A percentile compares a stretch with the other conserved stretches of the same genome.
phyloP scores from a whole-genome alignment of 2,888 invertebrate species.

The Adineta ricciae region DNA sequence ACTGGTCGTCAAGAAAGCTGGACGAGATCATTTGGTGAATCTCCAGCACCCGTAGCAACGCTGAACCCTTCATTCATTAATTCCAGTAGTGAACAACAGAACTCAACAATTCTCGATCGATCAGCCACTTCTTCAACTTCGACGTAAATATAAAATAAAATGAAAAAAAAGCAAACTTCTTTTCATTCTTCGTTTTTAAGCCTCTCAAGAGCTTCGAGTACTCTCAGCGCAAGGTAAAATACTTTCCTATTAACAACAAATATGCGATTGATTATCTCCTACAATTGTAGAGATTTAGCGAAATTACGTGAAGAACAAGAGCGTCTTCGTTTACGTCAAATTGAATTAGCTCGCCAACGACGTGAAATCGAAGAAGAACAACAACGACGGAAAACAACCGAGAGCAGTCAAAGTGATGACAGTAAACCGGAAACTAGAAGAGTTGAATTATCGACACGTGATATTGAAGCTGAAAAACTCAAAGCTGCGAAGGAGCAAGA shows the following conservation, averaged over 20 bases:
- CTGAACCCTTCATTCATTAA: not conserved
- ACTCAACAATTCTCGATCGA: not conserved
- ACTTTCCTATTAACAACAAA: not conserved
- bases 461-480: no score
- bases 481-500: not conserved
- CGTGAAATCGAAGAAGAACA: not conserved
- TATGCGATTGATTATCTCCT: not conserved
- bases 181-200: not conserved
- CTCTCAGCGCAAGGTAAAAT: not conserved
- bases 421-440: no score
- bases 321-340: conserved; percentile 8
- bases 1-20: not conserved
- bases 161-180: not conserved
- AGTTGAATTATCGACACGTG: no score
- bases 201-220: not conserved
- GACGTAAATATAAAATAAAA: not conserved
- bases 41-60: not conserved
- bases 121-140: not conserved
- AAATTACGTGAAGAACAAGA: conserved; percentile 21
- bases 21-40: no score
- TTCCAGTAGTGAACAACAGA: not conserved
- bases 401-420: no score
- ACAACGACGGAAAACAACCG: not conserved
- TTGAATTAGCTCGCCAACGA: not conserved
- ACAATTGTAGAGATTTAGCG: not conserved